These are phyloP conservation scores for Macrosteles quadrilineatus DNA, from an alignment of 1,140 invertebrate genomes.

Conservation along the genomic window DNA sequence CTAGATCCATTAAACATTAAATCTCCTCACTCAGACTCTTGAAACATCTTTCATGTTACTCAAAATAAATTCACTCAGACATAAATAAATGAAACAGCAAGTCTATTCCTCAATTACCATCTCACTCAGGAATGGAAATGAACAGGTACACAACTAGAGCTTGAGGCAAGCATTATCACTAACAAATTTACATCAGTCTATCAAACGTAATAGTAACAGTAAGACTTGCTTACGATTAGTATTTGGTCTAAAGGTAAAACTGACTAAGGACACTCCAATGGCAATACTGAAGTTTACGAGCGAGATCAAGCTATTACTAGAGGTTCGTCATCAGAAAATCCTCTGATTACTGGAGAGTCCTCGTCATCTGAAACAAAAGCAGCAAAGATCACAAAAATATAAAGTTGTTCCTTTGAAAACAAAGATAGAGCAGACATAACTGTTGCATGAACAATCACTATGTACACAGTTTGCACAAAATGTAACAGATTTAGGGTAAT, in stretches of 20 bases:
- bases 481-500: no score
- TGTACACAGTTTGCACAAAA: no score
- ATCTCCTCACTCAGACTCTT: no score
- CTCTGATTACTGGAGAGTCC: slow-evolving; percentile 82
- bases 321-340: slow-evolving; percentile 92
- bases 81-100: no score
- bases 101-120: no score
- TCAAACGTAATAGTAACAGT: background rate
- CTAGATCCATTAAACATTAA: no score
- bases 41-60: no score
- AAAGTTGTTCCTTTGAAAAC: no score
- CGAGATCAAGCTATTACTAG: slow-evolving; percentile 77
- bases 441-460: no score
- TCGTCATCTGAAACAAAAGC: slow-evolving; percentile 70
- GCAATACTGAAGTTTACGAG: background rate
- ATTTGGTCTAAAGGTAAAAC: slow-evolving; percentile 17
- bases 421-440: no score
- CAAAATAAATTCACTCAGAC: no score
- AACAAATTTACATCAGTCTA: slow-evolving; percentile 23
- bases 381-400: no score
- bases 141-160: slow-evolving; percentile 16
- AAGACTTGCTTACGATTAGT: background rate
- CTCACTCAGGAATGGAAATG: background rate
- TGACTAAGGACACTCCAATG: background rate
- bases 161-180: background rate